These are phyloP conservation scores for Calliopsis andreniformis DNA, from an alignment of 1,140 invertebrate genomes.

Conservation along the genomic window DNA sequence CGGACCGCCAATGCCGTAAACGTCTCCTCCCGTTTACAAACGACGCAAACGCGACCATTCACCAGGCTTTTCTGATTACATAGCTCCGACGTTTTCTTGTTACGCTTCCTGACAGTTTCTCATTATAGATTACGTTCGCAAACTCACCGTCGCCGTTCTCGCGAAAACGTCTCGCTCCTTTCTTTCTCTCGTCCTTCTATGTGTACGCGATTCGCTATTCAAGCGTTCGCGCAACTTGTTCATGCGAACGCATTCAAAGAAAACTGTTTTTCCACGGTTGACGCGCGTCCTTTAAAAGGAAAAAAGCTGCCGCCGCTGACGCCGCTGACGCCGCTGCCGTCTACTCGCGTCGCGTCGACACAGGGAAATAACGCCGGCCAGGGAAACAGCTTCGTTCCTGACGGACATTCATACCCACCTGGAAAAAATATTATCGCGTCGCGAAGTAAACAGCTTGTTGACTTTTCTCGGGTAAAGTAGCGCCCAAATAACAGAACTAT, in stretches of 20 bases:
- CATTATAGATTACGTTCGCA: constrained; percentile 39
- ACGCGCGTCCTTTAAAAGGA: constrained; percentile 19
- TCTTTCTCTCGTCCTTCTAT: background rate
- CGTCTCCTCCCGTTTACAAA: constrained; percentile 47
- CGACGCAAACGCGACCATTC: constrained; percentile 34
- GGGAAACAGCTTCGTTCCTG: background rate
- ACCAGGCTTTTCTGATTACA: constrained; percentile 52
- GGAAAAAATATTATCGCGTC: constrained; percentile 4
- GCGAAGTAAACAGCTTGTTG: too few species aligned
- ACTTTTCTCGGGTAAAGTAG: too few species aligned
- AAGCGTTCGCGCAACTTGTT: background rate
- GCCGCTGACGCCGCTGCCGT: too few species aligned
- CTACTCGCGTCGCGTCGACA: too few species aligned
- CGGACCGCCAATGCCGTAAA: constrained; percentile 43
- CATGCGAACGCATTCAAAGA: background rate
- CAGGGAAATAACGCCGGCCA: background rate
- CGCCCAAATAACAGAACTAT: too few species aligned
- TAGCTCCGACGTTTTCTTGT: constrained; percentile 25
- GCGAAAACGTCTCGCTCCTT: background rate
- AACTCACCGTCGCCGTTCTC: background rate
- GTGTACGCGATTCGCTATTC: background rate
- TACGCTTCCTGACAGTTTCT: constrained; percentile 36
- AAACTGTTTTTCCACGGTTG: constrained; percentile 6
- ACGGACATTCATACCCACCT: background rate
- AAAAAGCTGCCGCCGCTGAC: constrained; percentile 35